Evolutionary conservation across 1,140 invertebrate genomes (phyloP).

Genomic region (Eulimnadia texana): DNA sequence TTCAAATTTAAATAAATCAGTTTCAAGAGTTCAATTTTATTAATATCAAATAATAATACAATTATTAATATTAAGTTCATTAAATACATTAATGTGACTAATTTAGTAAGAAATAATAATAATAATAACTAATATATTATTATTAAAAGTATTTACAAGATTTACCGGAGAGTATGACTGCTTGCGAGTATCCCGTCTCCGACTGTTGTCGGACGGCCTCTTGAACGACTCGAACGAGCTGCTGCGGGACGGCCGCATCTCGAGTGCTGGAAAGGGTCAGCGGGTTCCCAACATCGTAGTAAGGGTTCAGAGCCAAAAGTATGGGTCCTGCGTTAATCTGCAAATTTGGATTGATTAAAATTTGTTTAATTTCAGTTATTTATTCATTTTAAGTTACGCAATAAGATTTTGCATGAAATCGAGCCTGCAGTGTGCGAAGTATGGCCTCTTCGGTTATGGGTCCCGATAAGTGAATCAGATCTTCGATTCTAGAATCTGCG

Average conservation of each 20-base stretch:
- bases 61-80: too few species aligned
- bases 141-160: neutral
- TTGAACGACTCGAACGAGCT: slow-evolving; percentile 71
- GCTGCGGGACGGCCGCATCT: slow-evolving; percentile 46
- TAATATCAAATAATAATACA: too few species aligned
- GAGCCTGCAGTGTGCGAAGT: slow-evolving; percentile 71
- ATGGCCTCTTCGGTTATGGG: slow-evolving; percentile 87
- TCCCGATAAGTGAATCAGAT: slow-evolving; percentile 78
- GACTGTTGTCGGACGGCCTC: slow-evolving; percentile 84
- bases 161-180: slow-evolving; percentile 74
- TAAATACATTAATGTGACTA: neutral
- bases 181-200: slow-evolving; percentile 86
- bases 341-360: slow-evolving; percentile 23
- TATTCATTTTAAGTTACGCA: slow-evolving; percentile 51
- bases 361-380: neutral
- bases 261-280: slow-evolving; percentile 72
- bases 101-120: neutral
- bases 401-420: slow-evolving; percentile 69
- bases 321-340: slow-evolving; percentile 89
- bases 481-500: slow-evolving; percentile 43
- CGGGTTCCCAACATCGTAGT: slow-evolving; percentile 69
- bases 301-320: slow-evolving; percentile 73
- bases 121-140: neutral
- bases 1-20: too few species aligned
- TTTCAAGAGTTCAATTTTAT: too few species aligned